Conservation (phyloP, 1,140 invertebrate species). For the Tribolium castaneum region DNA sequence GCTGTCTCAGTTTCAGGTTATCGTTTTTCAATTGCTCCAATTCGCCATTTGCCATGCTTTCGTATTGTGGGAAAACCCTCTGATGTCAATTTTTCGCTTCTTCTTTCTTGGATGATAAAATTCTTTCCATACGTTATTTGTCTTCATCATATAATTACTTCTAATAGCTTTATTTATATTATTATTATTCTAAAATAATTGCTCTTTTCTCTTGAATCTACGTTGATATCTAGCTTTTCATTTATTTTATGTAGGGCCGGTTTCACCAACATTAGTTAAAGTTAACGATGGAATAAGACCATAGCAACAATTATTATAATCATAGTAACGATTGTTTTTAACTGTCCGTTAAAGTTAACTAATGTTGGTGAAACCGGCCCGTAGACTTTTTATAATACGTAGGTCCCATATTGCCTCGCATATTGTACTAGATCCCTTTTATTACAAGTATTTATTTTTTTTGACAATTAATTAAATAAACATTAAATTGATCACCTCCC, state of each 20-base stretch:
- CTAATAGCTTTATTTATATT: slow-evolving; percentile 20
- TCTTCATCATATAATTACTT: slow-evolving; percentile 7
- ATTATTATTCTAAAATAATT: not conserved
- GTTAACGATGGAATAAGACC: no score
- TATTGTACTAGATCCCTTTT: slow-evolving; percentile 9
- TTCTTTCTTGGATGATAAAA: not conserved
- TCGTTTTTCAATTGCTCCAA: no score
- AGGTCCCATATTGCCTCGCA: not conserved
- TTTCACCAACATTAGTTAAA: no score
- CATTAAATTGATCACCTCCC: no score
- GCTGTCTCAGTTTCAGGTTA: no score
- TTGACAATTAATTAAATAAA: not conserved
- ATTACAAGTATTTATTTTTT: slow-evolving; percentile 10
- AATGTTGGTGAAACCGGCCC: no score
- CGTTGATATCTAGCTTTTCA: not conserved
- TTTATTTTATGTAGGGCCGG: slow-evolving; percentile 1
- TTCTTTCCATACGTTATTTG: slow-evolving; percentile 1
- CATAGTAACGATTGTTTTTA: no score
- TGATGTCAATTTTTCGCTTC: not conserved
- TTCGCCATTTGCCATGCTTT: not conserved
- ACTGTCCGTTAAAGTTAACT: no score
- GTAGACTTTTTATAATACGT: not conserved
- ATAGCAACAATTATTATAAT: no score
- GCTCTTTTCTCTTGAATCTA: not conserved
- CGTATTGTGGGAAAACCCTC: not conserved